phyloP scores from a whole-genome alignment of 2,797 vertebrate genomes.

The Lutjanus argentimaculatus region DNA sequence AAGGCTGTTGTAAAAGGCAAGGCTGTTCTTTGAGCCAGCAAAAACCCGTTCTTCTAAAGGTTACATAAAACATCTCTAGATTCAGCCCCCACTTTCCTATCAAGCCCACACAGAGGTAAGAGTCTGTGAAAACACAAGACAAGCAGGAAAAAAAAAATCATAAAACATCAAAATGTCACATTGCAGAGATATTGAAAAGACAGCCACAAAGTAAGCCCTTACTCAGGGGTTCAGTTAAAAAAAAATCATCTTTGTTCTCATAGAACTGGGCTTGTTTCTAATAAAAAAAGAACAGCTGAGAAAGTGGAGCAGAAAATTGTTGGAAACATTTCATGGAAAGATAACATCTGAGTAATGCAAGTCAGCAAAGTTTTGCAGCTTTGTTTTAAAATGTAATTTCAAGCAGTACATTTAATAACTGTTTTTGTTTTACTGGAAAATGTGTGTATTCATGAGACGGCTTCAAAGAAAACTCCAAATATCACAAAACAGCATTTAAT shows the following conservation, averaged over 20 bases:
- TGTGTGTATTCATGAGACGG: background rate
- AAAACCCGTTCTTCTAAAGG: slow-evolving; percentile 27
- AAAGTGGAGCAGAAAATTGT: background rate
- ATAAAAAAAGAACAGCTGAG: slow-evolving; percentile 4
- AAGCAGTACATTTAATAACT: background rate
- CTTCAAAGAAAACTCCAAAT: background rate
- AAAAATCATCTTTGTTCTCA: background rate
- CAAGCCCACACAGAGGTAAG: slow-evolving; percentile 32
- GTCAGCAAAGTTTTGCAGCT: background rate
- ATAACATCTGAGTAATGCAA: background rate
- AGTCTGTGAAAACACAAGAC: slow-evolving; percentile 30
- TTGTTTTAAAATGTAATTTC: background rate
- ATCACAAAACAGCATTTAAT: background rate
- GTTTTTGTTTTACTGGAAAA: background rate
- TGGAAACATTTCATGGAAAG: too few relatives aligned
- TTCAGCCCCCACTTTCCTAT: slow-evolving; percentile 4
- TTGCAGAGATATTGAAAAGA: slow-evolving; percentile 20
- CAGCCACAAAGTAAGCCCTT: slow-evolving; percentile 11
- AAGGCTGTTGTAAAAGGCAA: slow-evolving; percentile 14
- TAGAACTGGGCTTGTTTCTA: background rate
- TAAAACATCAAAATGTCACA: slow-evolving; percentile 26
- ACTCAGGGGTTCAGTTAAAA: background rate
- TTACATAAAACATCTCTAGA: slow-evolving; percentile 35
- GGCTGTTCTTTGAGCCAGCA: slow-evolving; percentile 35
- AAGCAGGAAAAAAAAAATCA: background rate